Evolutionary conservation across 2,888 invertebrate species (phyloP).

Genomic region (Oscheius onirici): DNA sequence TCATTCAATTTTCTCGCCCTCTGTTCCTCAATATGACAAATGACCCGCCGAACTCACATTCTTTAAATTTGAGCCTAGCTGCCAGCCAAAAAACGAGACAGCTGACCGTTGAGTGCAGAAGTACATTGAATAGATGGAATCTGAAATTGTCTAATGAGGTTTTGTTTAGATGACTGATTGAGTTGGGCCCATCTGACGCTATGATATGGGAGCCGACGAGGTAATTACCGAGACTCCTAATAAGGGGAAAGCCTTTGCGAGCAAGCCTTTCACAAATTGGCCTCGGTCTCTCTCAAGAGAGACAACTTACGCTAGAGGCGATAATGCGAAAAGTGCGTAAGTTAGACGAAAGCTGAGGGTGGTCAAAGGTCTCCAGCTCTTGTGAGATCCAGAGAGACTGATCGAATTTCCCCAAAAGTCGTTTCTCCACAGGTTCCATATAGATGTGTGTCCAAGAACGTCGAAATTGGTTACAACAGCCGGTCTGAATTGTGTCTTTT

Average conservation of each 20-base stretch:
- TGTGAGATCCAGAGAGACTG: slow-evolving; percentile 90
- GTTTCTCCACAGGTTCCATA: slow-evolving; percentile 84
- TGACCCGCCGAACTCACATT: slow-evolving; percentile 6
- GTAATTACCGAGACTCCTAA: slow-evolving; percentile 27
- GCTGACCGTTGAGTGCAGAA: slow-evolving; percentile 86
- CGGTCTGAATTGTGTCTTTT: slow-evolving; percentile 81
- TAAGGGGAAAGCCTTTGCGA: slow-evolving; percentile 21
- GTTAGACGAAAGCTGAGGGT: slow-evolving; percentile 88
- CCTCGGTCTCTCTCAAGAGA: slow-evolving; percentile 28
- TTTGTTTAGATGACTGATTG: not conserved
- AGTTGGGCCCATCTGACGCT: slow-evolving; percentile 33
- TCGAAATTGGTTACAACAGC: slow-evolving; percentile 94
- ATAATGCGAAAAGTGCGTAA: slow-evolving; percentile 78
- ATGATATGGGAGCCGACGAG: slow-evolving; percentile 34
- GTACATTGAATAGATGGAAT: slow-evolving; percentile 86
- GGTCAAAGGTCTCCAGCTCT: slow-evolving; percentile 92
- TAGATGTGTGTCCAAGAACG: slow-evolving; percentile 81
- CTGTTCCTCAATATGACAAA: not conserved
- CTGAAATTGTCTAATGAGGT: slow-evolving; percentile 73
- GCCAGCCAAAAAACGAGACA: slow-evolving; percentile 71
- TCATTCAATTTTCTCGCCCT: slow-evolving; percentile 9
- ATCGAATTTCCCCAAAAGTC: slow-evolving; percentile 99
- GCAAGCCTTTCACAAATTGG: slow-evolving; percentile 13
- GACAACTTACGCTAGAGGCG: slow-evolving; percentile 33
- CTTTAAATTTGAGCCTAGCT: not conserved